Evolutionary conservation across 2,113 vertebrate genomes (phyloP), one percentile per base, ranked within the genome.

Genomic region (Crypturellus undulatus): DNA sequence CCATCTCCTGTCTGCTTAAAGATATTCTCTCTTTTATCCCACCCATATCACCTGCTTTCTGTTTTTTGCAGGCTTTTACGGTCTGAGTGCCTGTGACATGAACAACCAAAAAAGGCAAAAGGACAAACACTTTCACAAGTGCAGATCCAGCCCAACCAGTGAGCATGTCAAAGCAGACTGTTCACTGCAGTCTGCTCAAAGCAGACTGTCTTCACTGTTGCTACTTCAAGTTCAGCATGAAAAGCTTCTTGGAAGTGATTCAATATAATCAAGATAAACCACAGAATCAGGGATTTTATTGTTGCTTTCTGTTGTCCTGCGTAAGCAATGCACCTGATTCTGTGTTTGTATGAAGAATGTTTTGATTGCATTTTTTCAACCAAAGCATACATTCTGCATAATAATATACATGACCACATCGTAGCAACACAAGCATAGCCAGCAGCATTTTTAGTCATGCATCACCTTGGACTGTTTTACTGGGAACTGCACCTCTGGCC

Each of bases 151-250:
- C 11, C 2, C 32, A 79, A 15, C 1, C 20, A 40, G 19, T 21
- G 25, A 84, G 78, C 36, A 36, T 25, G 13, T 47, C 64, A 89
- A 81, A 49, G 63, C 40, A 91, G 22, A 25, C 67, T 49, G 21
- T 17, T 9, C 47, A 47, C 10, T 47, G 47, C 19, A 47, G 19
- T 47, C 47, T 20, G 19, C 21, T 49, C 49, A 49, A 49, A 49
- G 49, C 49, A 49, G 49, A 58, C 38, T 34, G 28, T 25, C 19
- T 42, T 15, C 7, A 16, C 8, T 52, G 54, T 32, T 47, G 14
- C 25, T 69, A 28, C 30, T 69, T 17, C 38, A 43, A 17, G 32
- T 85, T 81, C n/a, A n/a, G 62, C 62, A 26, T 0, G 0, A 56
- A 26, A 56, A 20, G 4, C 3, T 4, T 19, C 52, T 52, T 65